These are phyloP conservation scores for Zoanthus solanderi DNA, from an alignment of 92 coral and sea anemone genomes.

Conservation along the genomic window DNA sequence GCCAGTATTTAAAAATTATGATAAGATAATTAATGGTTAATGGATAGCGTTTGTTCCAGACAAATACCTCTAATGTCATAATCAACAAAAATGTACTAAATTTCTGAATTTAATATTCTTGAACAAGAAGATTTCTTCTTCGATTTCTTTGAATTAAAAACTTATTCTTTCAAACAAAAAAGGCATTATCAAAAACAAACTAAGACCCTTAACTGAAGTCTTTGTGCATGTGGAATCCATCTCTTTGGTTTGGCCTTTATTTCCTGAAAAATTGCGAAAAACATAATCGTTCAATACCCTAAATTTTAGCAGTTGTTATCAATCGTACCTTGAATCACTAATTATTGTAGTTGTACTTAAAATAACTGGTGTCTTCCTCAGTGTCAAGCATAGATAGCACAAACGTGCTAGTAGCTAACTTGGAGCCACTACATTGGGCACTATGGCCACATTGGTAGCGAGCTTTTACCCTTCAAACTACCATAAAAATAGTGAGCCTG, in stretches of 20 bases:
- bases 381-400: too few species aligned
- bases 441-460: too few species aligned
- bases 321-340: too few species aligned
- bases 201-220: slow-evolving; percentile 30
- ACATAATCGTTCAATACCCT: background rate
- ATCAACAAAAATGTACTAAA: background rate
- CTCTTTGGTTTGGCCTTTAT: slow-evolving; percentile 12
- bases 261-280: slow-evolving; percentile 20
- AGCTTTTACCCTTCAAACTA: too few species aligned
- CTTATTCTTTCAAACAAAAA: background rate
- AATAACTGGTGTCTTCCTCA: too few species aligned
- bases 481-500: too few species aligned
- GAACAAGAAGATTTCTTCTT: slow-evolving; percentile 6
- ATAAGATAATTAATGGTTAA: background rate
- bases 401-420: too few species aligned
- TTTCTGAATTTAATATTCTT: slow-evolving; percentile 8
- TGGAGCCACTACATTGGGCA: too few species aligned
- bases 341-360: too few species aligned
- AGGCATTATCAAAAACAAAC: background rate
- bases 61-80: background rate
- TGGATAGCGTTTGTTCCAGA: background rate
- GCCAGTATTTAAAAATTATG: background rate
- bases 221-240: background rate
- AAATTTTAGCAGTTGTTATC: too few species aligned
- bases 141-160: background rate